phyloP scores from a whole-genome alignment of 2,797 vertebrate genomes.

The Hippopotamyrus pictus region DNA sequence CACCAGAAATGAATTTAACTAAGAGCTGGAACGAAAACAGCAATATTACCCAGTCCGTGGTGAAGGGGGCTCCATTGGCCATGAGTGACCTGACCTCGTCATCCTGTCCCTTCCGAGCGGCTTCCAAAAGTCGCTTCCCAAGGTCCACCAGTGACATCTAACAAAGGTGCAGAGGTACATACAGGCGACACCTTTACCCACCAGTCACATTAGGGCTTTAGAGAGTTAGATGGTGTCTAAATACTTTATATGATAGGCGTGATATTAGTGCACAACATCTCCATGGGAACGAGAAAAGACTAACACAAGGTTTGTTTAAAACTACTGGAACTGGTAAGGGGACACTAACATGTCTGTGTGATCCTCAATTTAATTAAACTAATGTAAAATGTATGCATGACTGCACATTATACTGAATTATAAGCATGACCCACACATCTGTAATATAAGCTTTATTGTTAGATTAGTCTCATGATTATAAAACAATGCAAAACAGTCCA shows the following conservation, averaged over 20 bases:
- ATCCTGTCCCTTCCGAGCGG: constrained; percentile 82
- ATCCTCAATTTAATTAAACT: neutral
- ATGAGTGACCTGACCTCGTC: constrained; percentile 83
- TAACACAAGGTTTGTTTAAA: neutral
- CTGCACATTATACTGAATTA: neutral
- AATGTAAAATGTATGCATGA: neutral
- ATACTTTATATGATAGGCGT: neutral
- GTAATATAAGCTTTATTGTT: neutral
- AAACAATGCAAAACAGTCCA: neutral
- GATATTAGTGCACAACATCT: neutral
- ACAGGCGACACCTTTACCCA: neutral
- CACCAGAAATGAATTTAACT: neutral
- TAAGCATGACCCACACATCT: neutral
- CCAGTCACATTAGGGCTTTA: neutral
- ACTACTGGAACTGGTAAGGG: neutral
- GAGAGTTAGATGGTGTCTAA: neutral
- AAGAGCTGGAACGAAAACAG: neutral
- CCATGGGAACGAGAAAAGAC: neutral
- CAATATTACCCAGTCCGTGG: constrained; percentile 79
- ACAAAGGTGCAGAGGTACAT: constrained; percentile 14
- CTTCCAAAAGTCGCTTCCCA: constrained; percentile 84
- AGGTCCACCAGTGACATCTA: constrained; percentile 89
- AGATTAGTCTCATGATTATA: neutral
- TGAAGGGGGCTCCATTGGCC: constrained; percentile 86
- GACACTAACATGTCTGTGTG: neutral